These are phyloP conservation scores for Azemiops feae DNA, from an alignment of 2,113 vertebrate species.

Conservation along the genomic window DNA sequence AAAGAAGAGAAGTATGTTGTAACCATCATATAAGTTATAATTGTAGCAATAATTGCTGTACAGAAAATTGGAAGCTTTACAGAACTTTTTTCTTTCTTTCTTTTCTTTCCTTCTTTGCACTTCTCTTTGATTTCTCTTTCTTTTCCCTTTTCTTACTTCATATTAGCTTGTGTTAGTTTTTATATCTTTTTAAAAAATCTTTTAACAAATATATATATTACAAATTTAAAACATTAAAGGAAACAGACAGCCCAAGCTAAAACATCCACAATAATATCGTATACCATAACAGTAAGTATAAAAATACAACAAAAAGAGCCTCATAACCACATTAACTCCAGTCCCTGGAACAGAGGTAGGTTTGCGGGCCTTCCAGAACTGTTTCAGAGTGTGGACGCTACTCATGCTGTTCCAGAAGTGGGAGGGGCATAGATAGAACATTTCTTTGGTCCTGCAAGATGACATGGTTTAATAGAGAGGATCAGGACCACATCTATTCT, in stretches of 20 bases:
- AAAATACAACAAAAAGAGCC: background rate
- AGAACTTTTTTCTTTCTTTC: background rate
- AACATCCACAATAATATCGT: background rate
- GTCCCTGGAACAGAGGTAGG: background rate
- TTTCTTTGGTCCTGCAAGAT: background rate
- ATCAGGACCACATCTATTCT: background rate
- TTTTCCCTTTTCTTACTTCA: background rate
- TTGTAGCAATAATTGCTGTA: background rate
- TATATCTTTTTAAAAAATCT: background rate
- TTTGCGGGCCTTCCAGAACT: background rate
- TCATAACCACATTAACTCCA: background rate
- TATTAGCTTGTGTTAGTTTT: background rate
- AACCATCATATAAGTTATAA: background rate
- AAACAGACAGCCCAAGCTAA: background rate
- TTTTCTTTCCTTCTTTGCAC: background rate
- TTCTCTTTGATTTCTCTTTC: background rate
- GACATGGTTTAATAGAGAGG: background rate
- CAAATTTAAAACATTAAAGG: background rate
- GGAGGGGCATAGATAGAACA: background rate
- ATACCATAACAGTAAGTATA: background rate
- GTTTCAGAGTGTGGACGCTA: background rate
- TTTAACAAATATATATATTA: background rate
- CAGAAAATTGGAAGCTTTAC: background rate
- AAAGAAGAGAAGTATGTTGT: background rate
- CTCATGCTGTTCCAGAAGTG: background rate